phyloP scores from a whole-genome alignment of 2,797 vertebrate species.

The Oophaga sylvatica region DNA sequence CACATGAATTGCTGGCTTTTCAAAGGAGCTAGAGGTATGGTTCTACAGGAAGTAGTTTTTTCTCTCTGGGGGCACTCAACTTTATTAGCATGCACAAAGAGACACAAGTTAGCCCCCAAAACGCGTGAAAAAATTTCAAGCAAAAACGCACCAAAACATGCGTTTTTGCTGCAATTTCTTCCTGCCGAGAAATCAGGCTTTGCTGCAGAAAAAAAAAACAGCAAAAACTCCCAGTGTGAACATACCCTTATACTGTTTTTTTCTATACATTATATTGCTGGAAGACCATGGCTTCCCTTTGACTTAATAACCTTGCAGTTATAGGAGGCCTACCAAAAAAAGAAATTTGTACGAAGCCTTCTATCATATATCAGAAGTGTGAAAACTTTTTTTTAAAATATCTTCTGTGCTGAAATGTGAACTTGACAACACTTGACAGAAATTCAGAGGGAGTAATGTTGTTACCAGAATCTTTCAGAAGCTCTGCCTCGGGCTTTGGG shows the following conservation, averaged over 20 bases:
- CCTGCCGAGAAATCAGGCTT: too few species aligned
- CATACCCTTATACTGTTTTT: not conserved
- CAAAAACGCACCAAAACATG: too few species aligned
- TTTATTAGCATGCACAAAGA: too few species aligned
- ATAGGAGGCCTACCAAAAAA: not conserved
- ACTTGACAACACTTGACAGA: not conserved
- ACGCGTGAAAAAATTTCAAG: too few species aligned
- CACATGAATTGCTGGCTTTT: too few species aligned
- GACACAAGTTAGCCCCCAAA: too few species aligned
- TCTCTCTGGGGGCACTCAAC: too few species aligned
- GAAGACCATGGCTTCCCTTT: not conserved
- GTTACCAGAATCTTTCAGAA: conserved; percentile 1
- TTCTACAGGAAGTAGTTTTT: too few species aligned
- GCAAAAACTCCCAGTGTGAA: too few species aligned
- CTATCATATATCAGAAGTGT: not conserved
- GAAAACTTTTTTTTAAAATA: not conserved
- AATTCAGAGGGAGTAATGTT: conserved; percentile 1
- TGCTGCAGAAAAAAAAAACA: too few species aligned
- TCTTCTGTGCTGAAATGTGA: not conserved
- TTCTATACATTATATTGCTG: not conserved
- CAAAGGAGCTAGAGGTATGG: too few species aligned
- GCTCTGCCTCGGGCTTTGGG: conserved; percentile 8
- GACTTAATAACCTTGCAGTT: not conserved
- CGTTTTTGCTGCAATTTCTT: too few species aligned
- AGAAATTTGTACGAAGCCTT: not conserved